Conservation (phyloP, 2,888 invertebrate species). For the Xylocampa areola region DNA sequence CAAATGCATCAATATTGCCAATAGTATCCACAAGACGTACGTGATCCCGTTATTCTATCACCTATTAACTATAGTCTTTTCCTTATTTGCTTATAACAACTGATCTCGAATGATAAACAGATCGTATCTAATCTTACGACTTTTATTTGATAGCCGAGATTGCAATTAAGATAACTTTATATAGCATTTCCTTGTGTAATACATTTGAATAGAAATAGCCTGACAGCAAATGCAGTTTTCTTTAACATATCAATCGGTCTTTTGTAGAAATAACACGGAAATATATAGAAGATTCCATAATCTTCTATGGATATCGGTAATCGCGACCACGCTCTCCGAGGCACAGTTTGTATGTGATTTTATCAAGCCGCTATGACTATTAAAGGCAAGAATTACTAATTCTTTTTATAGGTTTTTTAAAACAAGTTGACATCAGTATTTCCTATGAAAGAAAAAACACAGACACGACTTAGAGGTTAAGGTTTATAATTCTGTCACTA, state of each 20-base stretch:
- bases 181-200: constrained; percentile 29
- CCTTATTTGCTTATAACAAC: constrained; percentile 30
- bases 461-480: no score
- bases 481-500: no score
- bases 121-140: constrained; percentile 27
- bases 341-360: no score
- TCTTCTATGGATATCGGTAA: no score
- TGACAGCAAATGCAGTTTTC: not conserved
- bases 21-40: constrained; percentile 8
- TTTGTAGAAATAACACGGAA: no score
- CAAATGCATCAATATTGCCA: constrained; percentile 8
- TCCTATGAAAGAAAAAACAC: no score
- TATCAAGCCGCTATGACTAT: no score
- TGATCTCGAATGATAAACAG: constrained; percentile 27
- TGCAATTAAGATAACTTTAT: constrained; percentile 38
- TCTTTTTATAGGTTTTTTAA: no score
- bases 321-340: no score
- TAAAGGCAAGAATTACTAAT: no score
- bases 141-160: constrained; percentile 36
- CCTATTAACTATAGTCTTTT: constrained; percentile 34
- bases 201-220: constrained; percentile 2
- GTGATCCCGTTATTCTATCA: constrained; percentile 33
- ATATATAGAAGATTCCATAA: no score
- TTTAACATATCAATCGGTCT: not conserved
- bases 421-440: no score